These are phyloP conservation scores for Patiria miniata DNA, from an alignment of 35 echinoderm and acorn worm species.

Conservation along the genomic window DNA sequence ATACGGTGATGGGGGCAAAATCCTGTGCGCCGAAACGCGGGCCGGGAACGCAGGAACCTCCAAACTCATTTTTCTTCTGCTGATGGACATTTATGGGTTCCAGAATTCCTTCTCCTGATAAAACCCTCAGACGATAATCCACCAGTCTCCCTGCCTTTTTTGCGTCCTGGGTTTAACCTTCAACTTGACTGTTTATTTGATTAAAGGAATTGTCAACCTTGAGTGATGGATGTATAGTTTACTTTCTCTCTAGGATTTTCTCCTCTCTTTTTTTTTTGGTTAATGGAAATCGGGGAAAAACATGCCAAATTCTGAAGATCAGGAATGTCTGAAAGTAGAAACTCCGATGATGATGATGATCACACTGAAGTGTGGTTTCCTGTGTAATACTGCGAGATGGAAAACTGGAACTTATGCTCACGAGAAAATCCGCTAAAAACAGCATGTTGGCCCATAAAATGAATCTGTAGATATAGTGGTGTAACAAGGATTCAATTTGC, in stretches of 20 bases:
- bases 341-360: too few species aligned
- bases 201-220: slow-evolving; percentile 1
- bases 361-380: background rate
- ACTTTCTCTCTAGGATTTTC: background rate
- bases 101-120: background rate
- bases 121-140: background rate
- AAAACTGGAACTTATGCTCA: background rate
- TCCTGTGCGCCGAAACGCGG: too few species aligned
- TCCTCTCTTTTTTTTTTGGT: too few species aligned
- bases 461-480: too few species aligned
- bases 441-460: too few species aligned
- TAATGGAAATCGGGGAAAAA: background rate
- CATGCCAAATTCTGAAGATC: background rate
- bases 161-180: background rate
- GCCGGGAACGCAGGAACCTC: too few species aligned
- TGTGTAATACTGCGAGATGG: background rate
- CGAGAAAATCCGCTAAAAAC: too few species aligned
- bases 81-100: slow-evolving; percentile 4
- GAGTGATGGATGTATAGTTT: background rate
- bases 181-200: slow-evolving; percentile 9
- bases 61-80: background rate
- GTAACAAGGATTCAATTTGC: too few species aligned
- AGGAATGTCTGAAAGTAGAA: background rate
- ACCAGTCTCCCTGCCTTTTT: background rate
- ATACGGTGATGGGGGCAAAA: too few species aligned